Base-by-base conservation (phyloP, 2,797 vertebrate genomes). In the Lagocephalus sceleratus region DNA sequence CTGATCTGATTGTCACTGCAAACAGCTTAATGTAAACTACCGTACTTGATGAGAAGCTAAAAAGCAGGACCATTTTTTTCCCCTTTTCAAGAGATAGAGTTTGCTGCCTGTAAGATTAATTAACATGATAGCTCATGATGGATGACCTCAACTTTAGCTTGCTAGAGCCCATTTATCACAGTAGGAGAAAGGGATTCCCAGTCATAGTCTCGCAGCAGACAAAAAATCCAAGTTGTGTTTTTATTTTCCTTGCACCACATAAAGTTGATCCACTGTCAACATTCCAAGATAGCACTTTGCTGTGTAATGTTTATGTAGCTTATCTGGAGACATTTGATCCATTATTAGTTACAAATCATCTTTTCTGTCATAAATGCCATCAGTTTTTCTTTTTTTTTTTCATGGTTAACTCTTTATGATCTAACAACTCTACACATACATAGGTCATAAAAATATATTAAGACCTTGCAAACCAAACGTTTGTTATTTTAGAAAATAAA, bases 31-130 rank as follows among this genome's bases (percentile, higher is more conserved):
- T 51, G 2, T 35, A 35, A 12, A 14, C 32, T 3, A 3, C 32
- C 32, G 14, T 35, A 12, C 11, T 12, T 2, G 29, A 11, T 32
- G 73, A 73, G 67, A 49, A 57, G 38, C 60, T 15, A 70, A 16
- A 16, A 16, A 40, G 16, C 8, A 17, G 1, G 7, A 41, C 17
- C 5, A 3, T 60, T 76, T 86, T 85, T 78, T 88, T 84, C 87
- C 89, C 85, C 91, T 86, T 85, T 87, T 85, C 74, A 87, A 67
- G 73, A 68, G 73, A 66, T 66, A 54, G 76, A 22, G 40, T 83
- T 78, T 83, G 79, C 78, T 74, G 22, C 88, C 86, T 86, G 86
- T 87, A 86, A 80, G 86, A 90, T 90, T 90, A 90, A 91, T 92
- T 90, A 91, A 89, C 86, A 82, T 75, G 60, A 54, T 19, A 64